Base-by-base conservation (phyloP, 1,140 invertebrate species). In the Gryllus bimaculatus region DNA sequence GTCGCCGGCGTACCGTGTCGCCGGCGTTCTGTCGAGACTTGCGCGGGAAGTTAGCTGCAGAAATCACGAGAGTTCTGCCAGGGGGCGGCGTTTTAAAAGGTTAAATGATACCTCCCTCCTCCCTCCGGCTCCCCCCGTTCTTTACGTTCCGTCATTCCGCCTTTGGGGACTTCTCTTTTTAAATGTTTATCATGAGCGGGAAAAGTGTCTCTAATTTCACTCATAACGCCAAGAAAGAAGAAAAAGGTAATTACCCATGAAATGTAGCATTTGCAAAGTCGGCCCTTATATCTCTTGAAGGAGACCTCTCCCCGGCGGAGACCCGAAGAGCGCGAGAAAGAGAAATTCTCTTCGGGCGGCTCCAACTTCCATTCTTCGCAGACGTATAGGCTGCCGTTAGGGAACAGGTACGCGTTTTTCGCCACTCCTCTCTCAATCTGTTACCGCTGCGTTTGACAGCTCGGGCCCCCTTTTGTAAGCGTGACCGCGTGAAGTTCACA, bases 181-280 rank as follows among this genome's bases (percentile, higher is more conserved):
- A 66, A 66, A 66, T 66, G 54, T 66, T 66, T 66, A 66, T 66
- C 54, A 66, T 7, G 54, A 66, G 54, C 54, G 54, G 18, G 18
- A 7, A 66, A 66, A 66, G 54, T 66, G 54, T 66, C 54, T 66
- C 54, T 66, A 66, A 66, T 66, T 66, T 66, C 54, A 66, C 54
- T 66, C 54, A 66, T 66, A 66, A 66, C 54, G 54, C 54, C 54
- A 66, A 66, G 54, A 18, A 66, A 66, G 54, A 66, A 66, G 54
- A 66, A 66, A 66, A 66, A 66, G 54, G 54, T 66, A 66, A 66
- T 66, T 66, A 66, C 54, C 54, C 54, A 66, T 66, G 54, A 66
- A 66, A 66, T 66, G 54, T 66, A 66, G 54, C 54, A 18, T 66
- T 66, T 66, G 54, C 54, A 18, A 66, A 66, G 54, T 66, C 54